Percentiles rank a stretch among this genome's conserved stretches.
phyloP scores from a whole-genome alignment of 2,888 invertebrate species.

The Teleiodes luculella region DNA sequence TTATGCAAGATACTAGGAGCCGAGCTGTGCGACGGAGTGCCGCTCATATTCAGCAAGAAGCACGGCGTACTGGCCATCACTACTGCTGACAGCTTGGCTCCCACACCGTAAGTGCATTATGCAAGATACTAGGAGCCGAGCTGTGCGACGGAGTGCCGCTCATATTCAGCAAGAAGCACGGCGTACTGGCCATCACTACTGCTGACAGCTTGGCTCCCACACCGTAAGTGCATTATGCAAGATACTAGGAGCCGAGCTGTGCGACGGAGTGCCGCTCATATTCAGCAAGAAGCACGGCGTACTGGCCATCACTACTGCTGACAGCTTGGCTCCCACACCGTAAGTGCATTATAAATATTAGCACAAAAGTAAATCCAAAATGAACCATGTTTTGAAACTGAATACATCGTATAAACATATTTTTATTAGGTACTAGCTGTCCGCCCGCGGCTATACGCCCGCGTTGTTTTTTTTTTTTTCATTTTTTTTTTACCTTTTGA shows the following conservation, averaged over 20 bases:
- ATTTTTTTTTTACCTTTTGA: too few species aligned
- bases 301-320: constrained; percentile 37
- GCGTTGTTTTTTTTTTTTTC: too few species aligned
- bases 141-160: constrained; percentile 67
- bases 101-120: constrained; percentile 39
- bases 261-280: constrained; percentile 51
- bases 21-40: constrained; percentile 73
- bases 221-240: constrained; percentile 57
- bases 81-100: constrained; percentile 22
- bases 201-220: constrained; percentile 23
- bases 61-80: constrained; percentile 55
- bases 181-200: constrained; percentile 45
- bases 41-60: constrained; percentile 52
- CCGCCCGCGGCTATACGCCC: too few species aligned
- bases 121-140: constrained; percentile 85
- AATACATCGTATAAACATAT: too few species aligned
- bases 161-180: constrained; percentile 55
- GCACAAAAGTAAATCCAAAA: too few species aligned
- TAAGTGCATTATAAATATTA: too few species aligned
- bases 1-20: constrained; percentile 86
- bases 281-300: constrained; percentile 59
- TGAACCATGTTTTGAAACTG: too few species aligned
- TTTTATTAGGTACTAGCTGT: too few species aligned
- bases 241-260: constrained; percentile 86
- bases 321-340: constrained; percentile 28